Conservation (phyloP, 2,113 vertebrate species). For the Lycocorax pyrrhopterus region DNA sequence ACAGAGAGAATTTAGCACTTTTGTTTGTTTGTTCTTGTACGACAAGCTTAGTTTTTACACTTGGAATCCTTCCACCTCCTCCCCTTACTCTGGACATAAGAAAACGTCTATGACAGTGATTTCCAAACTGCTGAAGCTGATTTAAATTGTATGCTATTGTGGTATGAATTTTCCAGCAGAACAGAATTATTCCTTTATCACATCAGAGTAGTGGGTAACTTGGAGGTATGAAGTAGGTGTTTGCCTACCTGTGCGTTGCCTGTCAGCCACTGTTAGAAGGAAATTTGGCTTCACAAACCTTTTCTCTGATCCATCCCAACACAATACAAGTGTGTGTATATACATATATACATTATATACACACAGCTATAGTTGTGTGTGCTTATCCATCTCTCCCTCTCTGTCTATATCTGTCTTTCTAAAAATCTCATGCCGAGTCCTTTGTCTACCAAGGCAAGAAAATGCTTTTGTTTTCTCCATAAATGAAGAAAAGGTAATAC, state of each 20-base stretch:
- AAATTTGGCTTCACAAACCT: not conserved
- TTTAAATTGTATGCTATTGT: not conserved
- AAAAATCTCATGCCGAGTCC: not conserved
- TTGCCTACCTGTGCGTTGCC: not conserved
- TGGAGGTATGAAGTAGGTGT: not conserved
- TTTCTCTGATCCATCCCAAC: not conserved
- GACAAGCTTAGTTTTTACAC: not conserved
- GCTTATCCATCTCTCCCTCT: not conserved
- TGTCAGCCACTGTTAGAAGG: not conserved
- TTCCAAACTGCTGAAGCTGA: not conserved
- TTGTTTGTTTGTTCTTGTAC: not conserved
- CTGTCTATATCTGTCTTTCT: rapidly evolving
- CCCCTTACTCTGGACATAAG: not conserved
- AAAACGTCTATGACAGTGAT: not conserved
- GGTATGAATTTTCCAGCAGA: not conserved
- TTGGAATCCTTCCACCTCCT: not conserved
- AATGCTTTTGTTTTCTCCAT: not conserved
- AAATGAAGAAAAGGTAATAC: not conserved
- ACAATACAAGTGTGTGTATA: not conserved
- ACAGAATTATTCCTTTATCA: not conserved
- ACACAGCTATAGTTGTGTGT: not conserved
- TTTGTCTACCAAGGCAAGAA: not conserved
- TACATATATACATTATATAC: not conserved
- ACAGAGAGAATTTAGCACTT: not conserved
- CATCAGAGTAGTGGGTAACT: not conserved